phyloP scores from a whole-genome alignment of 1,140 invertebrate genomes.

The Aphaenogaster ashmeadi region DNA sequence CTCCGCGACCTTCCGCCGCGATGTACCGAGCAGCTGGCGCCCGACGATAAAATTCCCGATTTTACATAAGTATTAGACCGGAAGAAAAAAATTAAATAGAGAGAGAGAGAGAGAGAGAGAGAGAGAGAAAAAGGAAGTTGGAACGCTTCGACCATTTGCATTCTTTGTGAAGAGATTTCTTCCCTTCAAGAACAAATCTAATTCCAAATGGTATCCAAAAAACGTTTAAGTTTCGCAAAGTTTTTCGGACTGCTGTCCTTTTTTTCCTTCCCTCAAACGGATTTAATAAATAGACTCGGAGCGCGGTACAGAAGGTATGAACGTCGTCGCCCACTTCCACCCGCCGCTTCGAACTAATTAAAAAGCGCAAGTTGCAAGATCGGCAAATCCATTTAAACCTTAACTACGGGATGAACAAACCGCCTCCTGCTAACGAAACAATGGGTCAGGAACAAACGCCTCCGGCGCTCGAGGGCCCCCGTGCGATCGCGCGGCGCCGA shows the following conservation, averaged over 20 bases:
- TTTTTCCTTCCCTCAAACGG: not conserved
- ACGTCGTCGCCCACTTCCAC: not conserved
- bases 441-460: constrained; percentile 32
- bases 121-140: too few species aligned
- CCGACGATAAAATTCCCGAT: constrained; percentile 14
- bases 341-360: constrained; percentile 39
- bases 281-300: constrained; percentile 48
- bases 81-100: not conserved
- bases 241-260: not conserved
- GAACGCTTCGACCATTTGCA: not conserved
- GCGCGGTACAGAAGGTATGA: not conserved
- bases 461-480: constrained; percentile 30
- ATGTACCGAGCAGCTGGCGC: not conserved
- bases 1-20: not conserved
- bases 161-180: not conserved
- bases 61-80: constrained; percentile 17
- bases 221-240: not conserved
- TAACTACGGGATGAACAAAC: constrained; percentile 56
- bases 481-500: constrained; percentile 24
- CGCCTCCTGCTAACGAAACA: constrained; percentile 54
- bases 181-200: constrained; percentile 1
- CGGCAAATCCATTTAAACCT: constrained; percentile 58
- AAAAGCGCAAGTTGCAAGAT: constrained; percentile 60
- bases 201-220: not conserved
- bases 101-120: too few species aligned